These are phyloP conservation scores for Epicauta chinensis DNA, from an alignment of 1,140 invertebrate species.

Conservation along the genomic window DNA sequence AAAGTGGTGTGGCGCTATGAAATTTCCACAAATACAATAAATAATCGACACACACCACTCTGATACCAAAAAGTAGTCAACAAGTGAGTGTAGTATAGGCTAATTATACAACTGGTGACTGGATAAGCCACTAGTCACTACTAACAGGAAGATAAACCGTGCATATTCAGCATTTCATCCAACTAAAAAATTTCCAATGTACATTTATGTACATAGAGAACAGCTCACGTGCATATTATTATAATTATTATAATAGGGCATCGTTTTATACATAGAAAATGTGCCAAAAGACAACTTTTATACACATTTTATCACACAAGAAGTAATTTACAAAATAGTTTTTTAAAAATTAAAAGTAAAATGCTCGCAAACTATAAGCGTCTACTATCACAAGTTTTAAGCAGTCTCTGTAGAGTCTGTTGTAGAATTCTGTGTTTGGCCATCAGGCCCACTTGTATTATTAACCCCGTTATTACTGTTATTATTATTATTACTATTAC, in stretches of 20 bases:
- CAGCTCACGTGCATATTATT: slow-evolving; percentile 18
- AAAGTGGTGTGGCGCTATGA: too few relatives aligned
- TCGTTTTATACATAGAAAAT: slow-evolving; percentile 26
- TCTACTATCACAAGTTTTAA: slow-evolving; percentile 37
- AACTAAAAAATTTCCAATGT: slow-evolving; percentile 30
- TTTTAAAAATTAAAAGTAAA: not conserved
- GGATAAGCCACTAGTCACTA: slow-evolving; percentile 34
- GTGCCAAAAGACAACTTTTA: slow-evolving; percentile 11
- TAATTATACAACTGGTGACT: slow-evolving; percentile 4
- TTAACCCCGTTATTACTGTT: too few relatives aligned
- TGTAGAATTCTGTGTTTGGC: slow-evolving; percentile 19
- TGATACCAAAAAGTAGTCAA: slow-evolving; percentile 28
- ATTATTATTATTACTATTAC: too few relatives aligned
- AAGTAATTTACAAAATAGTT: slow-evolving; percentile 28
- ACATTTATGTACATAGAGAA: slow-evolving; percentile 37
- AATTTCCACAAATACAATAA: too few relatives aligned
- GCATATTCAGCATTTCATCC: slow-evolving; percentile 40
- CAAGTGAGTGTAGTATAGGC: slow-evolving; percentile 30
- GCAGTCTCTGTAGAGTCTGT: slow-evolving; percentile 29
- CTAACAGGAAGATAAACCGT: slow-evolving; percentile 43
- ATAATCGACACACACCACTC: not conserved
- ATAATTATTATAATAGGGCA: slow-evolving; percentile 10
- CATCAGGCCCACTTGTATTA: not conserved
- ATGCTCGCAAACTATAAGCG: slow-evolving; percentile 22
- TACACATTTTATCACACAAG: slow-evolving; percentile 29